Base-by-base conservation (phyloP, 2,797 vertebrate species). In the Syngnathus rostellatus region DNA sequence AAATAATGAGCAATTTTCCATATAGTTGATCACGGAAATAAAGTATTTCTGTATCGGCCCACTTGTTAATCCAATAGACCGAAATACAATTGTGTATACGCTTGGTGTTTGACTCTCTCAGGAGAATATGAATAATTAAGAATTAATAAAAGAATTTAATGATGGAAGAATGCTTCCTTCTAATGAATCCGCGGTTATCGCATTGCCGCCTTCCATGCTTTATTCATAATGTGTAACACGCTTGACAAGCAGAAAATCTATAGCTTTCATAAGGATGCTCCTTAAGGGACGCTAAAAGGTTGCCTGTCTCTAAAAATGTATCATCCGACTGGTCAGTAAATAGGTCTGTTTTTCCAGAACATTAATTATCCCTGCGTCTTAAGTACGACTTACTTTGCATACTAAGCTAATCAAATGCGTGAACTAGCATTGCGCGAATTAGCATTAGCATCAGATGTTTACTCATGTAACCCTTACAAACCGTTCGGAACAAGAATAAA, bases 141-240 rank as follows among this genome's bases (percentile, higher is more conserved):
- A 38, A 58, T 58, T 38, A 58, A 31, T 37, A 31, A 58, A 14
- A 58, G 16, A 59, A n/a, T 60, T 60, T 5, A 60, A 60, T 60
- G 17, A 40, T 16, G 58, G 19, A 60, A 60, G 38, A 19, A 41
- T 11, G 58, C 37, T n/a, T n/a, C 21, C 51, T 23, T 53, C n/a
- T 23, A 59, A 9, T 37, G 31, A 39, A 59, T 59, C 17, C 39
- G 8, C 39, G 37, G 16, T 59, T 39, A 39, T n/a, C 17, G 19
- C 7, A 4, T 37, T 37, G 25, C 37, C 10, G 7, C 12, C 55
- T 17, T 59, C 11, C 17, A 40, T 19, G 37, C 37, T 59, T 39
- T 39, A 2, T 53, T 53, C 19, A 21, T 53, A 39, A 19, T 37
- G 23, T 25, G 55, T 58, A 37, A 53, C n/a, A 23, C 9, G n/a